phyloP scores from a whole-genome alignment of 1,140 invertebrate genomes.

The Ceratina australensis region DNA sequence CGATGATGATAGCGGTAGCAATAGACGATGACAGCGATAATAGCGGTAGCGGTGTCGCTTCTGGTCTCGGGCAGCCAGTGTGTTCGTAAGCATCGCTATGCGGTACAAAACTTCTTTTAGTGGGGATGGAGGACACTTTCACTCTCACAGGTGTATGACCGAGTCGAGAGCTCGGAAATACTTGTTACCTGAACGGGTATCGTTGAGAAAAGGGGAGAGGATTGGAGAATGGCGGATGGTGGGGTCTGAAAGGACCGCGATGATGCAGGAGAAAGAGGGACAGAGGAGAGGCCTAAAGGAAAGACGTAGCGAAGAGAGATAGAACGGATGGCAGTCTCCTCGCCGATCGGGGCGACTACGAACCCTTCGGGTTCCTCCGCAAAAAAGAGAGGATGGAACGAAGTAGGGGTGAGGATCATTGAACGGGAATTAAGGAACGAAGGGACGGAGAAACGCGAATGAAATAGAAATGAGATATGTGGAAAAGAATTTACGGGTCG shows the following conservation, averaged over 20 bases:
- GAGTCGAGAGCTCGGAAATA: constrained; percentile 59
- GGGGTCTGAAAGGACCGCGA: background rate
- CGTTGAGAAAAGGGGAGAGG: background rate
- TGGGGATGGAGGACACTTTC: constrained; percentile 76
- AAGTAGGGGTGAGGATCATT: too few species aligned
- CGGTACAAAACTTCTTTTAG: constrained; percentile 53
- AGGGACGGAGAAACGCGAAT: background rate
- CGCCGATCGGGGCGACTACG: background rate
- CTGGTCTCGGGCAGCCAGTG: constrained; percentile 26
- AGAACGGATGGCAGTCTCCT: background rate
- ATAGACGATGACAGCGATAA: constrained; percentile 47
- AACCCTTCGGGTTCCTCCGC: background rate
- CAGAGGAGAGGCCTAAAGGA: background rate
- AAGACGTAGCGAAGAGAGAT: background rate
- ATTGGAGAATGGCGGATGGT: background rate
- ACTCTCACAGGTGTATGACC: constrained; percentile 79
- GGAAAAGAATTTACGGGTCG: background rate
- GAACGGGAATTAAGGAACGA: background rate
- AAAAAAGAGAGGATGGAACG: background rate
- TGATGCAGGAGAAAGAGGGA: background rate
- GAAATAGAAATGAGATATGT: background rate
- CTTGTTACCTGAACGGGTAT: constrained; percentile 24
- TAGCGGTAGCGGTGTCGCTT: background rate
- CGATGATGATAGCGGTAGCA: constrained; percentile 39
- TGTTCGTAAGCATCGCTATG: constrained; percentile 46